Evolutionary conservation across 2,113 vertebrate species (phyloP), one percentile per base, ranked within the genome.

Genomic region (Chlorodrepanis virens): DNA sequence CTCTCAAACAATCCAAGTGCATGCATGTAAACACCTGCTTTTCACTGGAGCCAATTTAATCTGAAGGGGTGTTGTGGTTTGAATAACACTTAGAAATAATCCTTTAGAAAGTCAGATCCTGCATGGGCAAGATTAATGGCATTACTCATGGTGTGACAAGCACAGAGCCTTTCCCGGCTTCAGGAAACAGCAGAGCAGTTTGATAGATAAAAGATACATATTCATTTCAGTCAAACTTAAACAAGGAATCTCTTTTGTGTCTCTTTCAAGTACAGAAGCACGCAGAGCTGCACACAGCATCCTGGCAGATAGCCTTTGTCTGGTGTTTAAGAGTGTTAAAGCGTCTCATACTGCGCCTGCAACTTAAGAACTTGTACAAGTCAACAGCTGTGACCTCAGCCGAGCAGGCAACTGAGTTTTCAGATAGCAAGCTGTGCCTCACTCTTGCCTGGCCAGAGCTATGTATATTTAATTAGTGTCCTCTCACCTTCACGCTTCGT

Each of bases 381-480:
- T 98, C 97, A 99, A 98, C 98, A 99, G 98, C 98, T 99, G 98
- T 99, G 98, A 99, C 98, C 98, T 98, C 98, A 97, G 96, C 97
- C 98, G 98, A 97, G 98, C 98, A 98, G 98, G 95, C 98, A 97
- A 97, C 97, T 84, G 97, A 98, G 97, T 98, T 97, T 97, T 98
- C 98, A 98, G 98, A 98, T 98, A 98, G 97, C 98, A 98, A 98
- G 98, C 98, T 99, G 98, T 98, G 98, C 98, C 98, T 98, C 98
- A 97, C 97, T 98, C 98, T 98, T 98, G 98, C 98, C 98, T 99
- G 98, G 98, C 98, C 98, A 95, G 96, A 98, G 97, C 98, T 98
- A 98, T 98, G 98, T 98, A 96, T 98, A 98, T 99, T 99, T 99
- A 99, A 99, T 99, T 99, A 99, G 98, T 98, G 98, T 99, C 98